These are phyloP conservation scores for Melanotaenia nigrans DNA, from an alignment of 2,797 vertebrate species.

Conservation along the genomic window DNA sequence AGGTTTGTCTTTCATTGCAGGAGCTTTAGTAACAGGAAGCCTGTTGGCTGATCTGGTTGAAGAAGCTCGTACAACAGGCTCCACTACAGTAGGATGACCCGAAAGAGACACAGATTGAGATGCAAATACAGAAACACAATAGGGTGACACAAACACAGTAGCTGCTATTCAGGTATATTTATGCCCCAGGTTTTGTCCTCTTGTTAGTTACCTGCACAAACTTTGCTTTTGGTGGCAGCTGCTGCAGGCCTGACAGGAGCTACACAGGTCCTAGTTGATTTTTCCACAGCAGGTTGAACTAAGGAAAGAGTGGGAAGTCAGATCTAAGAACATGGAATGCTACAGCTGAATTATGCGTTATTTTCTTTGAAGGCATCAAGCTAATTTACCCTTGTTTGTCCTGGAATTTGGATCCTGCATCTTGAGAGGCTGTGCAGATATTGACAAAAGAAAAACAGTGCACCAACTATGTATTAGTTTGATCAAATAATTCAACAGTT, in stretches of 20 bases:
- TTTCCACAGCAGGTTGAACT: slow-evolving; percentile 54
- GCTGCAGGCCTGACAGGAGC: slow-evolving; percentile 45
- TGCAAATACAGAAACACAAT: slow-evolving; percentile 39
- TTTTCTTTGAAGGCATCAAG: background rate
- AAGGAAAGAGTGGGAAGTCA: slow-evolving; percentile 9
- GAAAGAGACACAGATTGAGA: slow-evolving; percentile 31
- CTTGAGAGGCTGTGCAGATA: slow-evolving; percentile 45
- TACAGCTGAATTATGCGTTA: background rate
- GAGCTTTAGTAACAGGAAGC: slow-evolving; percentile 44
- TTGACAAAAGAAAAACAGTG: background rate
- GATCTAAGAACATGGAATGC: background rate
- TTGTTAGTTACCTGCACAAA: slow-evolving; percentile 61
- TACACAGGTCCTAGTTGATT: slow-evolving; percentile 44
- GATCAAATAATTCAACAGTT: background rate
- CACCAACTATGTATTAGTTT: background rate
- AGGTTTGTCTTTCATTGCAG: slow-evolving; percentile 52
- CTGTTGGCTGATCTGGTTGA: slow-evolving; percentile 67
- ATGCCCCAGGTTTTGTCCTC: background rate
- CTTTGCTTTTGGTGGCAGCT: slow-evolving; percentile 40
- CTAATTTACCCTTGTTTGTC: slow-evolving; percentile 59
- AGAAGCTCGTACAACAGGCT: slow-evolving; percentile 33
- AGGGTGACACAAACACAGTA: slow-evolving; percentile 6
- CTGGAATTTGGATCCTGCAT: slow-evolving; percentile 36
- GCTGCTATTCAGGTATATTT: background rate
- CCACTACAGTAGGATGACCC: slow-evolving; percentile 45